Percentiles rank a stretch among this genome's conserved stretches.
Evolutionary conservation across 2,888 invertebrate genomes (phyloP).

Genomic region (Cenopis cana): DNA sequence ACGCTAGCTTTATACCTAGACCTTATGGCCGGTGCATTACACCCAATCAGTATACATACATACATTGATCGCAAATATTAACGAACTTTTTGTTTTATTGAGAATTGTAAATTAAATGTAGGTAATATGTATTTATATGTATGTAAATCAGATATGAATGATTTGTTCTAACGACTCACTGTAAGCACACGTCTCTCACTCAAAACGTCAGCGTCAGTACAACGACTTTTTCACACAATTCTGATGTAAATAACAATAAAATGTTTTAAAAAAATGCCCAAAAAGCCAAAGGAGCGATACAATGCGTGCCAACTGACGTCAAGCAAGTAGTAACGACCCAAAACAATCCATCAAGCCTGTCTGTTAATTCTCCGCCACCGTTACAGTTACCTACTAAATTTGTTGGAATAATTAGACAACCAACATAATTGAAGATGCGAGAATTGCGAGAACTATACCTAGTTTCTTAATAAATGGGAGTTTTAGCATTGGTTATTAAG

Average conservation of each 20-base stretch:
- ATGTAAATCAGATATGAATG: no score
- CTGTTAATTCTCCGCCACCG: constrained; percentile 45
- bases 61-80: not conserved
- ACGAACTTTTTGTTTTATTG: not conserved
- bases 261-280: not conserved
- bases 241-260: constrained; percentile 11
- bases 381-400: constrained; percentile 46
- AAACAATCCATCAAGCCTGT: constrained; percentile 52
- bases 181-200: not conserved
- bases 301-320: constrained; percentile 34
- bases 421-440: constrained; percentile 34
- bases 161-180: not conserved
- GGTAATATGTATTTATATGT: no score
- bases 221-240: constrained; percentile 19
- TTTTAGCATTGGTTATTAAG: not conserved
- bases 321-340: constrained; percentile 44
- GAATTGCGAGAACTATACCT: no score
- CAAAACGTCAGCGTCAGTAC: not conserved
- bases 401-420: constrained; percentile 46
- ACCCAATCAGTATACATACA: no score
- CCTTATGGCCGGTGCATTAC: no score
- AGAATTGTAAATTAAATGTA: not conserved
- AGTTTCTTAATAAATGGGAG: not conserved
- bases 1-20: no score
- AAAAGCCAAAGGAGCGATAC: constrained; percentile 1